Conservation (phyloP, 2,888 invertebrate genomes). For the Papilio gigon region DNA sequence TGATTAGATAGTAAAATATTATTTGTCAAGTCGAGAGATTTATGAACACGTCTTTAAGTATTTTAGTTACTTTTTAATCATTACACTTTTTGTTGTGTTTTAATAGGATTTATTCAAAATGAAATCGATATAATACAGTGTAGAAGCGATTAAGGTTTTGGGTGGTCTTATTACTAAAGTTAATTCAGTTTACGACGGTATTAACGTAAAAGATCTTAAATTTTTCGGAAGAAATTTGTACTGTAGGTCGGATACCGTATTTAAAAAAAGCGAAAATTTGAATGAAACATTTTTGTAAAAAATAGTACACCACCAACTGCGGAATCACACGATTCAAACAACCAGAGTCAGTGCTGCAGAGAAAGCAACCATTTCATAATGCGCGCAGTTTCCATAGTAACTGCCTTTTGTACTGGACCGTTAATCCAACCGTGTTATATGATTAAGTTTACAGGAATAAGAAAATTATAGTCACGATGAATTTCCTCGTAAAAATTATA, state of each 20-base stretch:
- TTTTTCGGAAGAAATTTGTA: not conserved
- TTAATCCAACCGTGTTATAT: too few species aligned
- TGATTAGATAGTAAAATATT: constrained; percentile 28
- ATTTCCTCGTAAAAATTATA: not conserved
- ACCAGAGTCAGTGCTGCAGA: too few species aligned
- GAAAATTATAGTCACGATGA: not conserved
- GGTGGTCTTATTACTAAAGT: constrained; percentile 4
- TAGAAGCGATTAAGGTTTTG: not conserved
- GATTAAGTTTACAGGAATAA: too few species aligned
- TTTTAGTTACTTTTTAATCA: constrained; percentile 5
- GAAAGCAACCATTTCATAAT: too few species aligned
- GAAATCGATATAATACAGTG: not conserved
- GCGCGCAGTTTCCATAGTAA: too few species aligned
- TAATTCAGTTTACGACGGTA: too few species aligned
- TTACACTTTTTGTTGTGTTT: not conserved
- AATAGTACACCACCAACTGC: too few species aligned
- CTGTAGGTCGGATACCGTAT: too few species aligned
- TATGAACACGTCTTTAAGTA: not conserved
- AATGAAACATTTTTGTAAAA: too few species aligned
- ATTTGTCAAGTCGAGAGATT: constrained; percentile 28
- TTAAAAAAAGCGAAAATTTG: too few species aligned
- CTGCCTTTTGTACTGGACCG: too few species aligned
- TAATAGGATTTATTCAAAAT: constrained; percentile 10
- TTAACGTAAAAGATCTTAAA: not conserved
- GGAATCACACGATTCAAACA: too few species aligned